phyloP scores from a whole-genome alignment of 2,113 vertebrate species.

The Leucosticte australis region DNA sequence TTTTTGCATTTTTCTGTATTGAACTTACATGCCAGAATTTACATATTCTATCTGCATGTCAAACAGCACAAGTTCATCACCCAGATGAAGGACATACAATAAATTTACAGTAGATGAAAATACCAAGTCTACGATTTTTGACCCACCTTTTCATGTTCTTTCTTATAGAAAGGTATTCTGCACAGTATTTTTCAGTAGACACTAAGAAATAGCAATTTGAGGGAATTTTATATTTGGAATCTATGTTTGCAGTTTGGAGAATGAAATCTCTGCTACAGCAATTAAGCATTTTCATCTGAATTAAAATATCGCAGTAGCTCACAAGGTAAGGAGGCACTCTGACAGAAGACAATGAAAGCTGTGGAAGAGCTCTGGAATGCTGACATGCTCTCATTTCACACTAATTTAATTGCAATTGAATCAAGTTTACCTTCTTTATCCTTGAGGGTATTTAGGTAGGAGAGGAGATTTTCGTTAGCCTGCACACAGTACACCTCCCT shows the following conservation, averaged over 20 bases:
- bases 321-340: background rate
- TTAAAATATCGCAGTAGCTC: background rate
- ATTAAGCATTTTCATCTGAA: background rate
- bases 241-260: background rate
- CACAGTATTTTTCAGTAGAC: background rate
- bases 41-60: background rate
- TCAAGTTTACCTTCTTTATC: slow-evolving; percentile 84
- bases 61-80: background rate
- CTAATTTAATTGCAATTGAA: background rate
- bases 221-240: background rate
- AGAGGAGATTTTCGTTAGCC: slow-evolving; percentile 83
- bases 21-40: background rate
- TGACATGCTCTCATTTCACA: background rate
- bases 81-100: background rate
- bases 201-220: background rate
- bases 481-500: slow-evolving; percentile 90
- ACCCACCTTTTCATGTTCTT: background rate
- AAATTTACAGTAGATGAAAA: background rate
- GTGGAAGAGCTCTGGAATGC: background rate
- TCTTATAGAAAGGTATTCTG: background rate
- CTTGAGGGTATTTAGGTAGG: slow-evolving; percentile 77
- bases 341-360: background rate
- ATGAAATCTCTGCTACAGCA: background rate
- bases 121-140: background rate
- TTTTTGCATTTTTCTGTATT: background rate